Conservation (phyloP, 2,113 vertebrate species). For the Phoenicopterus ruber region DNA sequence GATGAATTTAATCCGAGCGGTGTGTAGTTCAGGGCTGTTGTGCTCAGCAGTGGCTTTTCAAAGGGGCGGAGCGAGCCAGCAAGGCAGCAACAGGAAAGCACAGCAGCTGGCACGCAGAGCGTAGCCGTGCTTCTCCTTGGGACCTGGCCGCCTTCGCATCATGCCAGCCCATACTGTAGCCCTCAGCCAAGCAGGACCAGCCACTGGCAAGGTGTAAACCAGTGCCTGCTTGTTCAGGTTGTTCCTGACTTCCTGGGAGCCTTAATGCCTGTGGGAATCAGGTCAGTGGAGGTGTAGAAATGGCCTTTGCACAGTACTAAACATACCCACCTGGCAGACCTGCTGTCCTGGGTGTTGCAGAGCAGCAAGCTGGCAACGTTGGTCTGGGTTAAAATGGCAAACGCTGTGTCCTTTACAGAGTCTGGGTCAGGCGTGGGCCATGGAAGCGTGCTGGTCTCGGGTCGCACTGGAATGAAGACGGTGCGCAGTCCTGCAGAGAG, state of each 20-base stretch:
- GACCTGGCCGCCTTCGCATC: neutral
- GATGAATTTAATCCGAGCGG: neutral
- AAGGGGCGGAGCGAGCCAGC: neutral
- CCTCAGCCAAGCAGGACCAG: neutral
- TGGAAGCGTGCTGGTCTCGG: neutral
- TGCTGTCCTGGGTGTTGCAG: neutral
- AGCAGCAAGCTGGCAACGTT: accelerated
- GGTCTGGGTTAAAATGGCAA: neutral
- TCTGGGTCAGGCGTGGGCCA: neutral
- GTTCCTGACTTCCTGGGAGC: neutral
- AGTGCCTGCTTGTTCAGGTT: neutral
- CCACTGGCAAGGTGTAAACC: neutral
- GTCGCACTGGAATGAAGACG: neutral
- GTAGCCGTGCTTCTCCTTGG: neutral
- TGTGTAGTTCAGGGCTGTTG: neutral
- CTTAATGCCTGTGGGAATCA: neutral
- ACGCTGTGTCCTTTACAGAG: neutral
- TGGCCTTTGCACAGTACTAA: neutral
- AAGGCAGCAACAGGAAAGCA: neutral
- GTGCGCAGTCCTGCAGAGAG: neutral
- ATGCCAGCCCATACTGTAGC: accelerated
- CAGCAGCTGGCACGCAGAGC: neutral
- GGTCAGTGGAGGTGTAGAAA: neutral
- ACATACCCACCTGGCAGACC: neutral
- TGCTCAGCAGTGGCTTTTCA: neutral